Evolutionary conservation across 2,888 invertebrate species (phyloP), one percentile per base, ranked within the genome.

Genomic region (Hoplodrina blanda): DNA sequence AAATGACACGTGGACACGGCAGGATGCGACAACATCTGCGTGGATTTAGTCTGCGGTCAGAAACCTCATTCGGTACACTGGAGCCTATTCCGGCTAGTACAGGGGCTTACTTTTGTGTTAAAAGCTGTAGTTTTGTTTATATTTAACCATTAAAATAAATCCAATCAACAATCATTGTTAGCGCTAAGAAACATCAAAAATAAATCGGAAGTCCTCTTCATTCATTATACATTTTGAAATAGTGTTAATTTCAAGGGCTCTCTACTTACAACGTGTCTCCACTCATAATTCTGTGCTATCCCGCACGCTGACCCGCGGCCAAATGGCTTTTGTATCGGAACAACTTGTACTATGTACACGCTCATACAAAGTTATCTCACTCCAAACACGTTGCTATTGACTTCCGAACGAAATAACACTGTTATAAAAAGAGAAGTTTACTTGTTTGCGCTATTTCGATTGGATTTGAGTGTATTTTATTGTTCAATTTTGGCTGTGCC

Each of bases 301-400:
- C 73, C 61, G 52, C 55, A 30, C 69, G 49, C 59, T 33, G 25
- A 33, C 69, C 49, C 63, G 33, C 30, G 71, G 63, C 72, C 61
- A 46, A 61, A 67, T 53, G 63, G 74, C 67, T 69, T 79, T 72
- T 64, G 66, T 73, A 72, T 76, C 73, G 73, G 46, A 56, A 63
- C 75, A 73, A 83, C 68, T 83, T 81, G 67, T 63, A 72, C 75
- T 71, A 76, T n/a, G n/a, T 59, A 74, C 62, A 55, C 69, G 69
- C 69, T 54, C 76, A 66, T 76, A 81, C 73, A 77, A 81, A 81
- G 70, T 83, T 81, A 72, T 67, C 79, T 57, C 64, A 20, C 62
- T 69, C 78, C 70, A 75, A 76, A 76, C 76, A 76, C 57, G 69
- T 64, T 62, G 55, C 53, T 73, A 79, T 81, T 69, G 80, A 77